Evolutionary conservation across 1,140 invertebrate genomes (phyloP).

Genomic region (Monochamus saltuarius): DNA sequence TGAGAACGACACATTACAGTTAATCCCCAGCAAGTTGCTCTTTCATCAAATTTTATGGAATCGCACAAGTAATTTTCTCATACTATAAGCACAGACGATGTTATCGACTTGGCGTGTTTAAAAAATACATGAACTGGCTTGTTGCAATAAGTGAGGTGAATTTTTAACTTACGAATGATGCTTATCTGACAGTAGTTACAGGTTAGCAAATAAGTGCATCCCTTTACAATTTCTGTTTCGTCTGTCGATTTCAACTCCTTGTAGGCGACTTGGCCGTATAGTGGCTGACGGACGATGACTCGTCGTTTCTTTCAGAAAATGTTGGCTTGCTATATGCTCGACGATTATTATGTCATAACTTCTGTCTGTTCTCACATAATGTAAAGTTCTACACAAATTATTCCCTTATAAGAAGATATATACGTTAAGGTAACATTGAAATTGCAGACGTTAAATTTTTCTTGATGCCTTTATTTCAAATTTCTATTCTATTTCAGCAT

Average conservation of each 20-base stretch:
- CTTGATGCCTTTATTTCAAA: too few relatives aligned
- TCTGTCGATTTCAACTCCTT: not conserved
- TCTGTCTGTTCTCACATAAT: too few relatives aligned
- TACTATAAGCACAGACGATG: conserved; percentile 24
- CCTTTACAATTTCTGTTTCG: not conserved
- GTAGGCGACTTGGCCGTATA: not conserved
- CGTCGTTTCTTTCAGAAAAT: not conserved
- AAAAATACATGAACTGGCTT: conserved; percentile 27
- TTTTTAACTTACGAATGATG: conserved; percentile 31
- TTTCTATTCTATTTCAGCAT: too few relatives aligned
- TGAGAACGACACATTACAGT: too few relatives aligned
- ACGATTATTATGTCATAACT: not conserved
- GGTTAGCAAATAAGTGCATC: conserved; percentile 33
- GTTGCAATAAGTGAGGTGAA: conserved; percentile 36
- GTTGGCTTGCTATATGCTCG: not conserved
- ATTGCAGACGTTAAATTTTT: too few relatives aligned
- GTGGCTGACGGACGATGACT: not conserved
- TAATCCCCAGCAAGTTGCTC: too few relatives aligned
- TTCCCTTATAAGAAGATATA: too few relatives aligned
- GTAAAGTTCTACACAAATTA: too few relatives aligned
- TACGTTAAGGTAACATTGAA: too few relatives aligned
- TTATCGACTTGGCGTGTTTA: conserved; percentile 26
- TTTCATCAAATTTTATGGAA: conserved; percentile 4
- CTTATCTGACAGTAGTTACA: conserved; percentile 43
- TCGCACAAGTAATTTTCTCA: conserved; percentile 16